Base-by-base conservation (phyloP, 1,140 invertebrate genomes). In the Myzus persicae region DNA sequence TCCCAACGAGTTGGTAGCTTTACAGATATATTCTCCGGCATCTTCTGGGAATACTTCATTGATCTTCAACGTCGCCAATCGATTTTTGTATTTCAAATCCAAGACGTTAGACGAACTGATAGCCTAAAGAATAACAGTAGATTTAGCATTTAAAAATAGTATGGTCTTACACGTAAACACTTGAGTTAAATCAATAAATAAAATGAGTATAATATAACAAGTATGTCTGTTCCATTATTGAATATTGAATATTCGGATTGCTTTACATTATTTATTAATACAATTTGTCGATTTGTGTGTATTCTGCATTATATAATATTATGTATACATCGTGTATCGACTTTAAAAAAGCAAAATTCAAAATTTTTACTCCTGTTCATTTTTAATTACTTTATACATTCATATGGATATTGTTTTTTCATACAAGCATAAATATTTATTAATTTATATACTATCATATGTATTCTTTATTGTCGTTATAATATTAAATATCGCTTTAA, bases 1-100 rank as follows among this genome's bases (percentile, higher is more conserved):
- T 93, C 98, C 98, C 93, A 98, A 96, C 92, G 98, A 98, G 95
- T 99, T 99, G 89, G 96, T 98, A 51, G 99, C 99, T 94, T 97
- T 97, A 95, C 98, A 98, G 14, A 96, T 96, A 95, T 98, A 99
- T 93, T 97, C 96, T 48, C 98, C 98, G 95, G 98, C 98, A 95
- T 99, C 98, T 96, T 99, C 98, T 3, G 98, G 98, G 96, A 98
- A 99, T 92, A 99, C 97, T 96, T 99, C 98, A 94, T 97, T 97
- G 94, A 99, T 99, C 38, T 97, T 97, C 38, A 99, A 95, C 59
- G 97, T 97, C 1, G 98, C 98, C 82, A 98, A 96, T 46, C 98
- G 97, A 94, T 97, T 98, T 95, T 98, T 98, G 95, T 99, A 99
- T 95, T 98, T 99, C 38, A 99, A 96, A 95, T 98, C 98, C 94